Evolutionary conservation across 1,140 invertebrate genomes (phyloP), one percentile per base, ranked within the genome.

Genomic region (Acromyrmex echinatior): DNA sequence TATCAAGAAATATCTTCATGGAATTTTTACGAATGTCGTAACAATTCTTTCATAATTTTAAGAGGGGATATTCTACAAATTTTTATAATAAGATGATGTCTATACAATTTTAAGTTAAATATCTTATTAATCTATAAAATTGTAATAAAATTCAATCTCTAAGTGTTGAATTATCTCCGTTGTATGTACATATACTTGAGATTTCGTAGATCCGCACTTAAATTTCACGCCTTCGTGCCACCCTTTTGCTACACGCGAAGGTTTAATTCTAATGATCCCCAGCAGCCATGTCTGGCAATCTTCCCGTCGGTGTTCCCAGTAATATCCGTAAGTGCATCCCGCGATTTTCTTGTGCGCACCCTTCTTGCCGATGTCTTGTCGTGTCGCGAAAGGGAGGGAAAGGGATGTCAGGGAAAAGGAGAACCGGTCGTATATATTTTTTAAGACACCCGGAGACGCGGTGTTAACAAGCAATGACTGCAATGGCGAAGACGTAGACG

Each of bases 251-350:
- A 63, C 66, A 9, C 16, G 10, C 25, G 39, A 25, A 49, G 25
- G 21, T 49, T 86, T 79, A 68, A 77, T 86, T 65, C 49, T 53
- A 86, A 81, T 53, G 78, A 70, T 73, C 25, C 25, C 31, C 53
- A 45, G 49, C 65, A 62, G 28, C 62, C 31, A 25, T 82, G 53
- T 70, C 78, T 86, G 68, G 68, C 35, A 82, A 82, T 82, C 25
- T 84, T 91, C 87, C 70, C 88, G 51, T 58, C 80, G n/a, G 74
- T 78, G 45, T 84, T 81, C 49, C 12, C 66, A 58, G 90, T 86
- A 93, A 92, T 93, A 93, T 92, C 88, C 86, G 87, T 91, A 89
- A 93, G 92, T 93, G 91, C 92, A 92, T 90, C 84, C 66, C 74
- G 81, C 88, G 86, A 88, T 92, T 89, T 92, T 88, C 87, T 91